Percentiles rank a stretch among this genome's conserved stretches.
Evolutionary conservation across 2,797 vertebrate genomes (phyloP).

Genomic region (Crypturellus tataupa): DNA sequence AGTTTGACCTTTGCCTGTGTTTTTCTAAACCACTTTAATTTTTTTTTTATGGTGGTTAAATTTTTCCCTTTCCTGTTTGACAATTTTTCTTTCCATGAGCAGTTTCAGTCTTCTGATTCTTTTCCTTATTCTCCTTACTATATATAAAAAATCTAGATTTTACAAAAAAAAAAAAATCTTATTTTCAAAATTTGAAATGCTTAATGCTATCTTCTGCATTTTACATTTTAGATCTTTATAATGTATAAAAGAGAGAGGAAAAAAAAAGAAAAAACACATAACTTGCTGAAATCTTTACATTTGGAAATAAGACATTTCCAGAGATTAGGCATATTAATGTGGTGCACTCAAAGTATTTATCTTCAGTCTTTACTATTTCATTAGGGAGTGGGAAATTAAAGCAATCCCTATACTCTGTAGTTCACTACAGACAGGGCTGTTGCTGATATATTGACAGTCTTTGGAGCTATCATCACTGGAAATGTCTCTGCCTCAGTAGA

Average conservation of each 20-base stretch:
- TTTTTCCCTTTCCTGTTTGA: slow-evolving; percentile 28
- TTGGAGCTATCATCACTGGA: not conserved
- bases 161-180: not conserved
- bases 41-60: not conserved
- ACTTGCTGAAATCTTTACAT: not conserved
- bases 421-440: fast-evolving
- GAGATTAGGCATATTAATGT: not conserved
- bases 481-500: not conserved
- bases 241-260: not conserved
- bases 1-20: not conserved
- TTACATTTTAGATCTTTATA: not conserved
- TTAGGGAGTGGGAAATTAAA: not conserved
- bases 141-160: not conserved
- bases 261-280: not conserved
- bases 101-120: not conserved
- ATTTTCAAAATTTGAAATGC: not conserved
- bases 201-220: not conserved
- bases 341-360: not conserved
- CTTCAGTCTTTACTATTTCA: not conserved
- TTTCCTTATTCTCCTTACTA: not conserved
- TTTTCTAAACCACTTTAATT: not conserved
- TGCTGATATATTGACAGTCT: not conserved
- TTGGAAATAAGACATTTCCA: not conserved
- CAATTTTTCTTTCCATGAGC: not conserved
- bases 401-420: not conserved